Base-by-base conservation (phyloP, 2,797 vertebrate genomes). In the Malurus leucopterus region DNA sequence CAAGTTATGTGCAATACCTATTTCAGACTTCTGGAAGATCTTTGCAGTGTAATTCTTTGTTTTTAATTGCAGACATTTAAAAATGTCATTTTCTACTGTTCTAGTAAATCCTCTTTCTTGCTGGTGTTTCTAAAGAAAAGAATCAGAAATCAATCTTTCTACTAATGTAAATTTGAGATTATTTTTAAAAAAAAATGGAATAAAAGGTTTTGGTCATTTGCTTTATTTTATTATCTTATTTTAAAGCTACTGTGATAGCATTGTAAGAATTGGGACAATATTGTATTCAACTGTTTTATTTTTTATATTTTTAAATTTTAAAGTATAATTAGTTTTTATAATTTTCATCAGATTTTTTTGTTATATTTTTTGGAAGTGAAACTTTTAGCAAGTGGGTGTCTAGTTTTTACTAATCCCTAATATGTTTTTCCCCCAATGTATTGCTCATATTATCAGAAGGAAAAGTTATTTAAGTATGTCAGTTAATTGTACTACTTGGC, bases 221-320 rank as follows among this genome's bases (percentile, higher is more conserved):
- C 98, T 99, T 98, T 99, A 99, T 99, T 99, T 99, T 99, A 98
- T 99, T 99, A 99, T 99, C 98, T 99, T 98, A 98, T 99, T 99
- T 99, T 99, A 99, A 99, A 98, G 98, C 99, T 99, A 99, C 99
- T 99, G 99, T 99, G 99, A 99, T 98, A 99, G 98, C 98, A 98
- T 99, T 99, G 98, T 99, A 99, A 98, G 99, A 99, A 99, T 98
- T 98, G 98, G 98, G 98, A 99, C 98, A 98, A 98, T 98, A 98
- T 99, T 98, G 98, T 99, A 99, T 99, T 98, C 98, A 99, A 98
- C 98, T 98, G 98, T 98, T 99, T 98, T 99, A 99, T 99, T 99
- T 98, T 98, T 98, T 99, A 98, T 99, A 99, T 99, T 99, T 99
- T 99, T 98, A 98, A 98, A 98, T 96, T 98, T 99, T 98, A 99